Evolutionary conservation across 2,113 vertebrate genomes (phyloP).

Genomic region (Gila orcuttii): DNA sequence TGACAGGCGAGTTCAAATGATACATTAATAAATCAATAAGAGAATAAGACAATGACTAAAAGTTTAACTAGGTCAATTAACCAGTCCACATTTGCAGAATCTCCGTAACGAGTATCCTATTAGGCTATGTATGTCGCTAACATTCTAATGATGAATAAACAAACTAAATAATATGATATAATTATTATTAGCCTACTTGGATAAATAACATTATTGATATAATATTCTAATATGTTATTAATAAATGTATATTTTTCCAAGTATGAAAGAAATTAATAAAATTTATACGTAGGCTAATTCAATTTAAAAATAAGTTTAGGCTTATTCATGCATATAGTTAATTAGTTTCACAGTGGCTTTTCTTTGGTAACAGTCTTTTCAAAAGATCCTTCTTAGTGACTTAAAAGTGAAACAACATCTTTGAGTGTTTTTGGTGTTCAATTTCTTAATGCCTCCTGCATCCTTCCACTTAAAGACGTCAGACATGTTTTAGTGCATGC

Average conservation of each 20-base stretch:
- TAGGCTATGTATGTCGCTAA: neutral
- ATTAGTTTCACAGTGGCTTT: neutral
- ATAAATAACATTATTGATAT: neutral
- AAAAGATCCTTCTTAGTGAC: neutral
- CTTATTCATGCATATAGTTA: neutral
- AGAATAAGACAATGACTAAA: neutral
- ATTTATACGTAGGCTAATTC: no score
- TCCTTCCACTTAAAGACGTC: neutral
- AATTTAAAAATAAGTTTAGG: no score
- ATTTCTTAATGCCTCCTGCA: neutral
- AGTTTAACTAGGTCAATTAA: conserved; percentile 9
- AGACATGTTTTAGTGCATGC: neutral
- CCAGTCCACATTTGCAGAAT: neutral
- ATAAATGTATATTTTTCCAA: neutral
- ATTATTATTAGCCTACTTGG: neutral
- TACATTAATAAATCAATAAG: neutral
- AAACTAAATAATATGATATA: neutral
- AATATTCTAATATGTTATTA: neutral
- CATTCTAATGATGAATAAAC: neutral
- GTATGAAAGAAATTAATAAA: neutral
- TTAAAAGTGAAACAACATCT: neutral
- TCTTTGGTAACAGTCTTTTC: neutral
- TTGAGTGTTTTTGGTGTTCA: neutral
- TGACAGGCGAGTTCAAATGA: conserved; percentile 19
- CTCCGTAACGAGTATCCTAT: neutral